Evolutionary conservation across 2,113 vertebrate species (phyloP).

Genomic region (Trogon melanurus): DNA sequence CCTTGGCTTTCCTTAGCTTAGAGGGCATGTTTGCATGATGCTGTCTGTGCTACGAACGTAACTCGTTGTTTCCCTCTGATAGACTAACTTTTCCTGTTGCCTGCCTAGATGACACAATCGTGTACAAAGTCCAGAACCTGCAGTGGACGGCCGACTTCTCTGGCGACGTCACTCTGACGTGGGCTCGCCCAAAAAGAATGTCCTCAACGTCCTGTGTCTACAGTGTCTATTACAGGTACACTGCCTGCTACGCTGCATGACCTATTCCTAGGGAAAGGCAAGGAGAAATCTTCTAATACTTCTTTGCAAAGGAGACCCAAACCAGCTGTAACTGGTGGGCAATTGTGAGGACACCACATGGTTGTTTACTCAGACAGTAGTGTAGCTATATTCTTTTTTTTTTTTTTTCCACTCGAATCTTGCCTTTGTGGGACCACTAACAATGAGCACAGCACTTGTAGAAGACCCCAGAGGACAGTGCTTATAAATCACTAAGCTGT

Average conservation of each 20-base stretch:
- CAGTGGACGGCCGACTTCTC: conserved; percentile 90
- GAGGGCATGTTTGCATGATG: fast-evolving
- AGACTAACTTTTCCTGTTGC: not conserved
- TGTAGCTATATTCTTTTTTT: not conserved
- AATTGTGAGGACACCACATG: not conserved
- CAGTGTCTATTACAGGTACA: conserved; percentile 89
- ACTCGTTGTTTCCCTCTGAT: not conserved
- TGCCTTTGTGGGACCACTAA: not conserved
- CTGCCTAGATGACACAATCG: conserved; percentile 81
- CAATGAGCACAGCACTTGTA: not conserved
- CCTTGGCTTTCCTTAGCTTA: not conserved
- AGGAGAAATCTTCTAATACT: not conserved
- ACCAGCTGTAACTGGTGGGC: not conserved
- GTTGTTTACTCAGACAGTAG: not conserved
- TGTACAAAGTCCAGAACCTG: conserved; percentile 96
- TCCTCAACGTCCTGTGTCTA: conserved; percentile 88
- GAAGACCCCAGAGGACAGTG: not conserved
- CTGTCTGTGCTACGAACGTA: not conserved
- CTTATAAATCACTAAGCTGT: not conserved
- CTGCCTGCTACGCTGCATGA: fast-evolving
- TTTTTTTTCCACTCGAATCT: not conserved
- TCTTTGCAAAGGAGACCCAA: not conserved
- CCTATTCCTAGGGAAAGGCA: not conserved
- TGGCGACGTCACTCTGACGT: conserved; percentile 88
- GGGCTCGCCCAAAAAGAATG: conserved; percentile 92